Percentiles rank a stretch among this genome's conserved stretches.
Conservation (phyloP, 1,140 invertebrate genomes). For the Hylaeus anthracinus region DNA sequence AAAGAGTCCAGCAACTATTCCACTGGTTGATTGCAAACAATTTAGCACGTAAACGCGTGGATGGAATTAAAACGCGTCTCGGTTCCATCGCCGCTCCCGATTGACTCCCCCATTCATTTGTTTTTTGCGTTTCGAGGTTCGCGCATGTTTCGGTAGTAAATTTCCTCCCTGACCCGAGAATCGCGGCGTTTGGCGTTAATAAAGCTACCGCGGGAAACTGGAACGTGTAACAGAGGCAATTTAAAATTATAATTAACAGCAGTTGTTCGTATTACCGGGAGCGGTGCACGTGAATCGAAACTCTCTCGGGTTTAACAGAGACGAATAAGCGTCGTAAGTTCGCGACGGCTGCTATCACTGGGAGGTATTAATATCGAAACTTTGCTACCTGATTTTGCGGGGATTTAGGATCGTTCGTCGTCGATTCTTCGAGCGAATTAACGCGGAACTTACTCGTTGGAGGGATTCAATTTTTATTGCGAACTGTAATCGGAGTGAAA, state of each 20-base stretch:
- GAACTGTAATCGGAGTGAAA: too few relatives aligned
- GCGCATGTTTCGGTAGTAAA: background rate
- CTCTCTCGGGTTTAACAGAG: background rate
- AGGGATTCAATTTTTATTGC: too few relatives aligned
- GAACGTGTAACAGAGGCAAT: conserved; percentile 22
- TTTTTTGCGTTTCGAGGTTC: background rate
- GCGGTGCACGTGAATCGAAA: background rate
- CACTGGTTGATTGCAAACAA: too few relatives aligned
- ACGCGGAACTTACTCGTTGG: background rate
- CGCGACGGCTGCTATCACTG: background rate
- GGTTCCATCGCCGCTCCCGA: too few relatives aligned
- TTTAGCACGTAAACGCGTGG: too few relatives aligned
- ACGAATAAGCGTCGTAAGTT: background rate
- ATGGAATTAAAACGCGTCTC: too few relatives aligned
- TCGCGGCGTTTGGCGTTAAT: conserved; percentile 6
- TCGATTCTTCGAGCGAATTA: background rate
- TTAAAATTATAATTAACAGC: conserved; percentile 49
- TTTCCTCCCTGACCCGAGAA: background rate
- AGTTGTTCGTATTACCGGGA: background rate
- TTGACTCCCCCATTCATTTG: too few relatives aligned
- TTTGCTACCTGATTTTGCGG: background rate
- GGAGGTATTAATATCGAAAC: conserved; percentile 14
- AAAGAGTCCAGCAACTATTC: too few relatives aligned
- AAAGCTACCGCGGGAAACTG: conserved; percentile 8
- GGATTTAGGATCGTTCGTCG: background rate